phyloP scores from a whole-genome alignment of 2,113 vertebrate genomes.

The Dipodomys stephensi region DNA sequence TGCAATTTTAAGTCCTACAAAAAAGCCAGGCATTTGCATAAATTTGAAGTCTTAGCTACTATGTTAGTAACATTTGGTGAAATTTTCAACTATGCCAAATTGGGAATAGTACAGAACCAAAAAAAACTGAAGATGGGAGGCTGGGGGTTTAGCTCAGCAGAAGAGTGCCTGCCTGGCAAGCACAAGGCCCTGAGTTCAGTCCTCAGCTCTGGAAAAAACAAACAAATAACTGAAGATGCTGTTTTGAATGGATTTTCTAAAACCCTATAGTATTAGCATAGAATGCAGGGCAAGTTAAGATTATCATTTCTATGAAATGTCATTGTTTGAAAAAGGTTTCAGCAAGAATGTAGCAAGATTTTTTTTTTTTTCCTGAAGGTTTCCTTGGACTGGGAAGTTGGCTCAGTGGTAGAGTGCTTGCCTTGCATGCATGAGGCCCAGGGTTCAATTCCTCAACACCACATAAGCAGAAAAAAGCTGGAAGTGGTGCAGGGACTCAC shows the following conservation, averaged over 20 bases:
- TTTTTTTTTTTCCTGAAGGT: constrained; percentile 16
- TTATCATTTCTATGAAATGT: constrained; percentile 19
- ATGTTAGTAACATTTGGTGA: background rate
- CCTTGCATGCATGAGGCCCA: too few relatives aligned
- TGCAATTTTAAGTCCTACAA: background rate
- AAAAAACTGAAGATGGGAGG: background rate
- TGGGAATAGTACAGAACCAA: background rate
- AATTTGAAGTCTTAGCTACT: background rate
- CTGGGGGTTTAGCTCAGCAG: too few relatives aligned
- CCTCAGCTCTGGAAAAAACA: background rate
- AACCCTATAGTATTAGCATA: constrained; percentile 40
- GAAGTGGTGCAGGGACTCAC: too few relatives aligned
- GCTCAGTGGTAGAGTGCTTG: too few relatives aligned
- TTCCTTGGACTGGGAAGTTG: too few relatives aligned
- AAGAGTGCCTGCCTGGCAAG: too few relatives aligned
- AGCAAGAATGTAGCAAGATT: constrained; percentile 48
- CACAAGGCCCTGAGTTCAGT: too few relatives aligned
- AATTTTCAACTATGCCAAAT: background rate
- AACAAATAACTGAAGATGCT: background rate
- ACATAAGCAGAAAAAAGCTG: too few relatives aligned
- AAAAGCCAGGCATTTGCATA: background rate
- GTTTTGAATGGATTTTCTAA: constrained; percentile 10
- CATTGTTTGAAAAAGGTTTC: constrained; percentile 37
- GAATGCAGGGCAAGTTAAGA: background rate
- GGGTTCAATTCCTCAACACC: too few relatives aligned